phyloP scores from a whole-genome alignment of 2,797 vertebrate genomes.

The Gephyroberyx darwinii region DNA sequence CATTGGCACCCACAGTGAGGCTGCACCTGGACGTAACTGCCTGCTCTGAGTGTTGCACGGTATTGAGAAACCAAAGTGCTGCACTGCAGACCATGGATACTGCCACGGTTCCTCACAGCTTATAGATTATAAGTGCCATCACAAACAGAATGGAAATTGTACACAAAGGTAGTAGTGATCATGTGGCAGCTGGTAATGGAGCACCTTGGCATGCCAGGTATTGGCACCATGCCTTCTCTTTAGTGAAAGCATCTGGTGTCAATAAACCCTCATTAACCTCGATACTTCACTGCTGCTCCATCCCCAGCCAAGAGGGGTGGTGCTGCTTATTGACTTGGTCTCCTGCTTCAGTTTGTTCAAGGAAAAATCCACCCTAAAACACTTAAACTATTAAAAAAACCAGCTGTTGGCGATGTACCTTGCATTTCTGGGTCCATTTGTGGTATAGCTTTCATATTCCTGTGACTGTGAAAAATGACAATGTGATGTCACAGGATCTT shows the following conservation, averaged over 20 bases:
- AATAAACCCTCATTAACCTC: conserved; percentile 49
- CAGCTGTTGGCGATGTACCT: no score
- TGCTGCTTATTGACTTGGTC: background rate
- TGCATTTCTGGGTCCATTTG: no score
- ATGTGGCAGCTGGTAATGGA: conserved; percentile 31
- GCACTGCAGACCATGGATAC: background rate
- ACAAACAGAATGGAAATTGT: background rate
- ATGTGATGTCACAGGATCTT: no score
- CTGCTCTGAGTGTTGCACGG: no score
- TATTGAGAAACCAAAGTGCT: background rate
- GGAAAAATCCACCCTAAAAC: no score
- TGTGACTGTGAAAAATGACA: no score
- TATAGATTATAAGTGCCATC: background rate
- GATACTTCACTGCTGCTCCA: background rate
- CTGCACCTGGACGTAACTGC: background rate
- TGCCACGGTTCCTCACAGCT: background rate
- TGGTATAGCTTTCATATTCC: no score
- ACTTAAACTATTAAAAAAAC: no score
- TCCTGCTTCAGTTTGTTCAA: conserved; percentile 9
- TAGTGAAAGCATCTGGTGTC: conserved; percentile 54
- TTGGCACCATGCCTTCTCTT: conserved; percentile 34
- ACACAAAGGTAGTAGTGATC: background rate
- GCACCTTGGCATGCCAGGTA: background rate
- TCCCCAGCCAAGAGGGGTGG: conserved; percentile 5
- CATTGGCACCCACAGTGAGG: background rate